Evolutionary conservation across 2,888 invertebrate genomes (phyloP).

Genomic region (Periphyllus acericola): DNA sequence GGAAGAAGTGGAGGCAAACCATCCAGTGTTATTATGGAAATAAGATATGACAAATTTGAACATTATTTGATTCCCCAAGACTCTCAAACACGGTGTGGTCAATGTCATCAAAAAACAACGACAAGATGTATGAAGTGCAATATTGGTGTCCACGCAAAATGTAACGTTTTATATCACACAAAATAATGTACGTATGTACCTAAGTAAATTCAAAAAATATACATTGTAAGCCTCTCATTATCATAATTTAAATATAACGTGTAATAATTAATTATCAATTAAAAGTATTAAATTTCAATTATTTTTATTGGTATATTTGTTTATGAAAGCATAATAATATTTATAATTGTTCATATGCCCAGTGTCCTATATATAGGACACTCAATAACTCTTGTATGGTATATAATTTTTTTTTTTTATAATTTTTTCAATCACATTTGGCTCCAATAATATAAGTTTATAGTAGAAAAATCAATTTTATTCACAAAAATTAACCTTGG

Average conservation of each 20-base stretch:
- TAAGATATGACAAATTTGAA: slow-evolving; percentile 23
- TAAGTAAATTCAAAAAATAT: slow-evolving; percentile 19
- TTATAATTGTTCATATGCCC: slow-evolving; percentile 17
- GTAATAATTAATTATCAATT: slow-evolving; percentile 26
- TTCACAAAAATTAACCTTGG: slow-evolving; percentile 31
- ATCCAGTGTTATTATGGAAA: slow-evolving; percentile 19
- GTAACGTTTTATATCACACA: slow-evolving; percentile 32
- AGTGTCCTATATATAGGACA: slow-evolving; percentile 28
- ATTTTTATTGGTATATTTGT: slow-evolving; percentile 27
- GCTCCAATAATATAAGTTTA: slow-evolving; percentile 28
- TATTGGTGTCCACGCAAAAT: slow-evolving; percentile 28
- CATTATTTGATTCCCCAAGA: slow-evolving; percentile 26
- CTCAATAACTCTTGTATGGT: slow-evolving; percentile 13
- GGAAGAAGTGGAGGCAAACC: slow-evolving; percentile 28
- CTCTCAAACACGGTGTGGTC: slow-evolving; percentile 33
- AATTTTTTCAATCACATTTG: slow-evolving; percentile 21
- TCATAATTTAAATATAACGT: slow-evolving; percentile 11
- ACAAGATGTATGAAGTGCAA: slow-evolving; percentile 37
- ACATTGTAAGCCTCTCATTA: slow-evolving; percentile 6
- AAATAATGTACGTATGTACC: slow-evolving; percentile 16
- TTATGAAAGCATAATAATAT: slow-evolving; percentile 16
- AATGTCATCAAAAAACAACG: slow-evolving; percentile 30
- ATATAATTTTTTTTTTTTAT: slow-evolving; percentile 11
- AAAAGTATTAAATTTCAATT: slow-evolving; percentile 23
- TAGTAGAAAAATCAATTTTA: slow-evolving; percentile 16